These are phyloP conservation scores for Sinopyrophorus schimmeli DNA, from an alignment of 2,888 invertebrate species.

Conservation along the genomic window DNA sequence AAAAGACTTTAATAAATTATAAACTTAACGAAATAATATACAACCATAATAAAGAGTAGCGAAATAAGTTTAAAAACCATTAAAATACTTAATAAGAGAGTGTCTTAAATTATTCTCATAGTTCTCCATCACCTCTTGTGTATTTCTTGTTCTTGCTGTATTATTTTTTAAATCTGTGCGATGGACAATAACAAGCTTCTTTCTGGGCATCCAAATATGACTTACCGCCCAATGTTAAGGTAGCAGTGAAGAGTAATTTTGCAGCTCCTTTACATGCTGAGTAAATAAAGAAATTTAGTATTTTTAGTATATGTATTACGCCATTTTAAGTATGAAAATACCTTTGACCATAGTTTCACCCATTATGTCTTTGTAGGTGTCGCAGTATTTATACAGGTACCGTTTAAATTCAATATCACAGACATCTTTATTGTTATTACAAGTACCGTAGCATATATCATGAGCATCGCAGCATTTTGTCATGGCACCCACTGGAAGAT, in stretches of 20 bases:
- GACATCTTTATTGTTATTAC: constrained; percentile 80
- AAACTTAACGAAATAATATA: too few relatives aligned
- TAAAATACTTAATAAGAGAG: too few relatives aligned
- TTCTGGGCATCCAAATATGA: constrained; percentile 83
- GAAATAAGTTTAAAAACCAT: too few relatives aligned
- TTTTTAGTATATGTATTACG: too few relatives aligned
- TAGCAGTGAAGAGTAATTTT: constrained; percentile 83
- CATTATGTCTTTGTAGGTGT: constrained; percentile 66
- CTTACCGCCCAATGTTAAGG: constrained; percentile 83
- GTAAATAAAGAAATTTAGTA: too few relatives aligned
- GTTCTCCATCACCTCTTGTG: constrained; percentile 45
- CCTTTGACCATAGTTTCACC: constrained; percentile 71
- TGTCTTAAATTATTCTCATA: too few relatives aligned
- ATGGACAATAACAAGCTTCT: constrained; percentile 77
- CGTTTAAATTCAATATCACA: constrained; percentile 87
- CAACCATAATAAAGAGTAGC: too few relatives aligned
- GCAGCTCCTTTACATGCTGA: constrained; percentile 84
- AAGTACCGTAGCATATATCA: constrained; percentile 90
- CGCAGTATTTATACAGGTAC: constrained; percentile 83
- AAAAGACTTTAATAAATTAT: too few relatives aligned
- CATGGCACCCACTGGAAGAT: constrained; percentile 79
- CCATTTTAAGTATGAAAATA: too few relatives aligned
- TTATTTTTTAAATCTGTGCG: constrained; percentile 42
- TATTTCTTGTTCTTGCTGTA: constrained; percentile 59
- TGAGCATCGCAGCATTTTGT: constrained; percentile 84